Base-by-base conservation (phyloP, 1,140 invertebrate genomes). In the Atopsyche davidsoni region DNA sequence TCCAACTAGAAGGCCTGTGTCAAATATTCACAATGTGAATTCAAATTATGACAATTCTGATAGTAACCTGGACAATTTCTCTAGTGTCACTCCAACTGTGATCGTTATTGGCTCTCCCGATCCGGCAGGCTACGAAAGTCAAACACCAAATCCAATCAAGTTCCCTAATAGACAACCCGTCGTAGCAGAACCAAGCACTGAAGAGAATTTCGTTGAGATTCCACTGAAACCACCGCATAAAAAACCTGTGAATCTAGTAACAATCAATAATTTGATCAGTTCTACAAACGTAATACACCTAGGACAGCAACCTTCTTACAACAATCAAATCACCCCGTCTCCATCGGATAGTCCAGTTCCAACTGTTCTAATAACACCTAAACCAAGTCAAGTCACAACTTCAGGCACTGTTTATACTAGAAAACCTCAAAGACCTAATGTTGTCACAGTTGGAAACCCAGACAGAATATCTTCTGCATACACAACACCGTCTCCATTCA, bases 1-100 rank as follows among this genome's bases (percentile, higher is more conserved):
- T 10, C 57, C 59, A 2, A 49, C 59, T 25, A 59, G 49, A 40
- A 39, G 57, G n/a, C 57, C 57, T 10, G 28, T 46, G 13, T 55
- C 51, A 2, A 54, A 53, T 41, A 32, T 50, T 56, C 42, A 62
- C 39, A 46, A 60, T 56, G 35, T 49, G n/a, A 49, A 48, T 35
- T 48, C 57, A 9, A 51, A 32, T 52, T 52, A 58, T 25, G 53
- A 58, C 14, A 24, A 44, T 34, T 49, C 46, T n/a, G 42, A 23
- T 28, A 41, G 40, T 31, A 40, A 17, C n/a, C 23, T 58, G 9
- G 72, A 72, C 36, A 64, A 63, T 11, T 74, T 72, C 57, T 68
- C 75, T 3, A 78, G 73, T 47, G 81, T 81, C 9, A 81, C 82
- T 6, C 85, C 84, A 4, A 86, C 84, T 0, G 78, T 87, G 0